These are phyloP conservation scores for Panthera uncia DNA, from an alignment of 2,113 vertebrate genomes.

Conservation along the genomic window DNA sequence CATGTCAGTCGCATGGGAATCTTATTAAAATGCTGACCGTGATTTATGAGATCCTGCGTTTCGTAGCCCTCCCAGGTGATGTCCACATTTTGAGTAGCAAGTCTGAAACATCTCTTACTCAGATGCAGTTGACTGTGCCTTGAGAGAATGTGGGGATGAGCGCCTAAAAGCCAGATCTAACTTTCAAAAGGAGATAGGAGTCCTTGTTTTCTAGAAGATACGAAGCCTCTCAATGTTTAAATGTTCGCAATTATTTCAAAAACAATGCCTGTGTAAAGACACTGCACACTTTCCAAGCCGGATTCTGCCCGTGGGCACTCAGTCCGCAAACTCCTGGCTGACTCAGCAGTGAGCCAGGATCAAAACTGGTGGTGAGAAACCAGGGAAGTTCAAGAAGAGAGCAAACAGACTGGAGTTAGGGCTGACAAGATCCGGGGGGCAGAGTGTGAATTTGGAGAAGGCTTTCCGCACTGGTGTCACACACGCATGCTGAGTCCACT, in stretches of 20 bases:
- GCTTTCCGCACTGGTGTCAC: not conserved
- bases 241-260: not conserved
- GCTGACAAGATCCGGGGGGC: not conserved
- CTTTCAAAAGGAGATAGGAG: conserved; percentile 23
- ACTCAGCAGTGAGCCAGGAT: not conserved
- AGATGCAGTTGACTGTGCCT: not conserved
- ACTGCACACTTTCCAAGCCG: not conserved
- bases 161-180: not conserved
- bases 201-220: not conserved
- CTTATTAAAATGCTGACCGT: not conserved
- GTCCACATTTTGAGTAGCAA: not conserved
- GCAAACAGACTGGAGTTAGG: not conserved
- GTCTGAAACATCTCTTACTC: conserved; percentile 21
- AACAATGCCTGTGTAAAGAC: not conserved
- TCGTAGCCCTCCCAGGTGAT: conserved; percentile 26
- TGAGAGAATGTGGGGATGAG: not conserved
- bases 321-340: not conserved
- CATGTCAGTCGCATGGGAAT: not conserved
- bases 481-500: not conserved
- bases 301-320: not conserved
- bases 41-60: conserved; percentile 41
- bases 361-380: not conserved
- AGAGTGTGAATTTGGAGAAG: not conserved
- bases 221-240: not conserved
- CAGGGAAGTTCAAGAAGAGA: not conserved